phyloP scores from a whole-genome alignment of 1,140 invertebrate species.

The Andrena cerasifolii region DNA sequence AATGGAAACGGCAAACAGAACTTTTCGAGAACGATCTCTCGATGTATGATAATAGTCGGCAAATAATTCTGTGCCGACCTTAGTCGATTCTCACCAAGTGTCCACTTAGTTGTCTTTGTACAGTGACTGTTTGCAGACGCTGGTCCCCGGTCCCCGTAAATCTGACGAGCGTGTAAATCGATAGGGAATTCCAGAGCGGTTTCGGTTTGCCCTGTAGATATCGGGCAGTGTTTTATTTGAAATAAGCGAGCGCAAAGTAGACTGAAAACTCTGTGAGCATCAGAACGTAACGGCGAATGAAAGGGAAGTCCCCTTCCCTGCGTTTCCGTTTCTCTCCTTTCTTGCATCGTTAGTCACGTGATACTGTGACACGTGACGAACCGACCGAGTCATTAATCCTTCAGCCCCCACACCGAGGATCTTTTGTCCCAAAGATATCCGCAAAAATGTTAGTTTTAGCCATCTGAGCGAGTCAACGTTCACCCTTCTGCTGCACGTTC shows the following conservation, averaged over 20 bases:
- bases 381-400: slow-evolving; percentile 66
- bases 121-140: background rate
- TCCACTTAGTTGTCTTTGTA: slow-evolving; percentile 36
- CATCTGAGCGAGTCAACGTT: background rate
- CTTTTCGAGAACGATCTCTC: background rate
- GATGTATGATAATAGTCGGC: slow-evolving; percentile 8
- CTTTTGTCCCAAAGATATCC: slow-evolving; percentile 44
- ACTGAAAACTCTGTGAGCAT: no score
- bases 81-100: slow-evolving; percentile 33
- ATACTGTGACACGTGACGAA: slow-evolving; percentile 64
- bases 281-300: background rate
- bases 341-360: slow-evolving; percentile 66
- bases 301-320: slow-evolving; percentile 45
- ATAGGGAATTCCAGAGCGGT: slow-evolving; percentile 31
- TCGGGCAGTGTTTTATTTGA: slow-evolving; percentile 38
- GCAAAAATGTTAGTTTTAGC: slow-evolving; percentile 42
- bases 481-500: background rate
- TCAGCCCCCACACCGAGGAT: slow-evolving; percentile 14
- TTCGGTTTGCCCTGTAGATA: slow-evolving; percentile 1
- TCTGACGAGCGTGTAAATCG: slow-evolving; percentile 39
- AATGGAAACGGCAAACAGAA: background rate
- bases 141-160: slow-evolving; percentile 14
- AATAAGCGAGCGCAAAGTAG: slow-evolving; percentile 42
- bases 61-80: background rate
- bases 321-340: slow-evolving; percentile 46